Base-by-base conservation (phyloP, 2,888 invertebrate species). In the Papilio elwesi region DNA sequence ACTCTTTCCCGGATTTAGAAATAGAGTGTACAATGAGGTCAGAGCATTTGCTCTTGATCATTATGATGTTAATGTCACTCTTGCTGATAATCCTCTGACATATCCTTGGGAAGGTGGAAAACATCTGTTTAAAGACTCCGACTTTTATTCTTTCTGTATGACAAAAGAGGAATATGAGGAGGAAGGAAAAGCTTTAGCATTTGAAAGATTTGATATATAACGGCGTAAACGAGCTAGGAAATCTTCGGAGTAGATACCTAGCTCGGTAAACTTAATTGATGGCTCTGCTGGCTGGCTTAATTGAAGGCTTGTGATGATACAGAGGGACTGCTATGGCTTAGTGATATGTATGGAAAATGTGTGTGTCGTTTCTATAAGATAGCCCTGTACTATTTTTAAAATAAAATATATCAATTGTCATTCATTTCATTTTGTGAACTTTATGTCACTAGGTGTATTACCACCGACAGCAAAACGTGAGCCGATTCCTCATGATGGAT, bases 71-170 rank as follows among this genome's bases (percentile, higher is more conserved):
- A 96, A 96, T 64, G 95, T 99, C 0, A 87, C 85, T 0, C 76
- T 90, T 62, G 85, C 89, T 75, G 94, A 85, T 76, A 97, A 97
- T 82, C 98, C 99, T 0, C 87, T 97, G 4, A 96, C 96, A 0
- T 98, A 98, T 87, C 95, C 98, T 0, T 99, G 99, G 99, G 95
- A 96, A 81, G 99, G 98, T 6, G 99, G 98, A 0, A 96, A 96
- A 78, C 87, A 95, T 59, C 90, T 99, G 57, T 95, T 97, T 6
- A 93, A 95, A 78, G 96, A 97, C 84, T 94, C 97, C 9, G 95
- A 96, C 55, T 97, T 98, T 79, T 94, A 95, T 76, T 95, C 95
- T 0, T 94, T 95, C 79, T 91, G 97, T 75, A 96, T 98, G 3
- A 97, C 97, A 0, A 96, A 96, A 80, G 97, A 97, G 78, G 97